Percentiles rank a stretch among this genome's conserved stretches.
Conservation (phyloP, 2,888 invertebrate species). For the Cylloceria caligata region DNA sequence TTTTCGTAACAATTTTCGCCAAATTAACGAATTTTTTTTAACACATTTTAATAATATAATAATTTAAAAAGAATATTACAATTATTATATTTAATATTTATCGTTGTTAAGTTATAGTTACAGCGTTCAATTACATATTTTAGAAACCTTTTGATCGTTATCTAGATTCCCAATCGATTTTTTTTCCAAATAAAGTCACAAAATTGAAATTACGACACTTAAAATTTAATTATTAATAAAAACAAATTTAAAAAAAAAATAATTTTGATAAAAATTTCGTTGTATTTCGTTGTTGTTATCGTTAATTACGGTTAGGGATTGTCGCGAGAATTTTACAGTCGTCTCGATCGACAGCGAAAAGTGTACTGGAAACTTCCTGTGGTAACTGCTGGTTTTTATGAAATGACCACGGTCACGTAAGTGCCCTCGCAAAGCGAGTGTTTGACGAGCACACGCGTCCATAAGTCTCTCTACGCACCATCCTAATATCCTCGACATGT, state of each 20-base stretch:
- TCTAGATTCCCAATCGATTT: too few species aligned
- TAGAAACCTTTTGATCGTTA: too few species aligned
- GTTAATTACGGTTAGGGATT: background rate
- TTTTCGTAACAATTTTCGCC: too few species aligned
- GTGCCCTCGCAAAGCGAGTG: background rate
- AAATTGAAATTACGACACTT: background rate
- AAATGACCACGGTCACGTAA: conserved; percentile 18
- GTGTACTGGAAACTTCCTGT: conserved; percentile 46
- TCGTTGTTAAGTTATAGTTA: too few species aligned
- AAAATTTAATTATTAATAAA: background rate
- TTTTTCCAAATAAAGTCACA: too few species aligned
- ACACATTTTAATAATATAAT: too few species aligned
- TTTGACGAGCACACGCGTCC: conserved; percentile 20
- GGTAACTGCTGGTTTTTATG: conserved; percentile 49
- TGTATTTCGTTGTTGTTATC: background rate
- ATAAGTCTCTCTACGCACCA: too few species aligned
- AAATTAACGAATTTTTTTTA: too few species aligned
- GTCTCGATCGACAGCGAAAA: conserved; percentile 28
- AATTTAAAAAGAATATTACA: too few species aligned
- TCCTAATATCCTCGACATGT: too few species aligned
- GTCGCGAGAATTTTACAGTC: background rate
- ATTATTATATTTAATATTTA: too few species aligned
- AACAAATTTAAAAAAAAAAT: background rate
- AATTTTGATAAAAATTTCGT: background rate
- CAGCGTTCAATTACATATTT: background rate